phyloP scores from a whole-genome alignment of 2,888 invertebrate species.

The Odontocerum albicorne region DNA sequence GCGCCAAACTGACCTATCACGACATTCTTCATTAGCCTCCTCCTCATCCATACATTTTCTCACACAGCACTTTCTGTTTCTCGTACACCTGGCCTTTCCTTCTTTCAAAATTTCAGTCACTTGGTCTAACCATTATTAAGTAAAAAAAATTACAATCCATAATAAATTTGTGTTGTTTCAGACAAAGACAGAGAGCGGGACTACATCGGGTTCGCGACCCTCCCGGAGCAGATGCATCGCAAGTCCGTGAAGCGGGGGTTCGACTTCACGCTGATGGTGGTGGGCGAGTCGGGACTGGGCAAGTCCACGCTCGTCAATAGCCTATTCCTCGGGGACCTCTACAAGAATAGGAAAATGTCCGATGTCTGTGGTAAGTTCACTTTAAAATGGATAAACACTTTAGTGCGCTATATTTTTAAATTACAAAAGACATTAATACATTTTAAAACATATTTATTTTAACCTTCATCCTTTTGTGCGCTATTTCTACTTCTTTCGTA shows the following conservation, averaged over 20 bases:
- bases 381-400: neutral
- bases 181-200: constrained; percentile 66
- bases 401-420: neutral
- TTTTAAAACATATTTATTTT: too few species aligned
- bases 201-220: constrained; percentile 93
- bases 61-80: too few species aligned
- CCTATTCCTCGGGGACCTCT: constrained; percentile 89
- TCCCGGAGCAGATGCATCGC: constrained; percentile 94
- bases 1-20: too few species aligned
- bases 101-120: too few species aligned
- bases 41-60: too few species aligned
- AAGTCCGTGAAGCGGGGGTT: constrained; percentile 96
- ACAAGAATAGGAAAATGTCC: constrained; percentile 78
- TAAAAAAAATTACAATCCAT: too few species aligned
- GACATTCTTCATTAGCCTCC: too few species aligned
- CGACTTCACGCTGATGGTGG: constrained; percentile 96
- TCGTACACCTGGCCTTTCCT: too few species aligned
- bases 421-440: neutral
- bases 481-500: too few species aligned
- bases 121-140: too few species aligned
- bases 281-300: constrained; percentile 92
- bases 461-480: too few species aligned
- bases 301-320: constrained; percentile 95
- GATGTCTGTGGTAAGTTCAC: constrained; percentile 67
- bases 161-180: too few species aligned